phyloP scores from a whole-genome alignment of 2,113 vertebrate species.

The Ctenodactylus gundi region DNA sequence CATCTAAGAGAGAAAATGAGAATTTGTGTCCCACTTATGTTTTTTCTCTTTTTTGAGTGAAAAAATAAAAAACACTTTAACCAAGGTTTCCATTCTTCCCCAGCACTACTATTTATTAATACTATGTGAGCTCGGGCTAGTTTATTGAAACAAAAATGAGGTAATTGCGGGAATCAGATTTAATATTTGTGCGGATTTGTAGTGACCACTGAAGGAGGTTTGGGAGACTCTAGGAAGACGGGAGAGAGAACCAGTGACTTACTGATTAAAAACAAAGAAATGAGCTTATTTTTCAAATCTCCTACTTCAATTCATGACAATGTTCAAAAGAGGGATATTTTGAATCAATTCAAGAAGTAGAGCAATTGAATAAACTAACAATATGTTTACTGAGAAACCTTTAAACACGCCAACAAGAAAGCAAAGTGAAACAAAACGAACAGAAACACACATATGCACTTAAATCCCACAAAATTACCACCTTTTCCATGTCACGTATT shows the following conservation, averaged over 20 bases:
- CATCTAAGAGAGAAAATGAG: not conserved
- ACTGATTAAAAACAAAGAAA: conserved; percentile 48
- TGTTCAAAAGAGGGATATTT: conserved; percentile 23
- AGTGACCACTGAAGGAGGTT: not conserved
- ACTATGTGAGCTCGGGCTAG: not conserved
- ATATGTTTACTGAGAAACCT: conserved; percentile 29
- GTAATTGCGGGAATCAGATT: not conserved
- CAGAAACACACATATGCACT: not conserved
- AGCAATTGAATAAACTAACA: not conserved
- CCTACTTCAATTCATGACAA: not conserved
- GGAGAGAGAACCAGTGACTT: conserved; percentile 44
- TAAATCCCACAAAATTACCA: not conserved
- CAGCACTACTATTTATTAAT: not conserved
- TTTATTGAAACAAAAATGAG: conserved; percentile 15
- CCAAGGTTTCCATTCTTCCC: not conserved
- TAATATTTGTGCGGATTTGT: not conserved
- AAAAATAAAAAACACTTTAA: not conserved
- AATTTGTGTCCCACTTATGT: not conserved
- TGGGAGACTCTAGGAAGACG: conserved; percentile 38
- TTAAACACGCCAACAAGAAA: not conserved
- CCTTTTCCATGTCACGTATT: not conserved
- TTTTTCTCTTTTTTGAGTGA: not conserved
- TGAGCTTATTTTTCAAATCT: conserved; percentile 1
- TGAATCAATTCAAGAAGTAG: not conserved
- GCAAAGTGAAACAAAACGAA: not conserved